Evolutionary conservation across 2,888 invertebrate species (phyloP), one percentile per base, ranked within the genome.

Genomic region (Portevinia maculata): DNA sequence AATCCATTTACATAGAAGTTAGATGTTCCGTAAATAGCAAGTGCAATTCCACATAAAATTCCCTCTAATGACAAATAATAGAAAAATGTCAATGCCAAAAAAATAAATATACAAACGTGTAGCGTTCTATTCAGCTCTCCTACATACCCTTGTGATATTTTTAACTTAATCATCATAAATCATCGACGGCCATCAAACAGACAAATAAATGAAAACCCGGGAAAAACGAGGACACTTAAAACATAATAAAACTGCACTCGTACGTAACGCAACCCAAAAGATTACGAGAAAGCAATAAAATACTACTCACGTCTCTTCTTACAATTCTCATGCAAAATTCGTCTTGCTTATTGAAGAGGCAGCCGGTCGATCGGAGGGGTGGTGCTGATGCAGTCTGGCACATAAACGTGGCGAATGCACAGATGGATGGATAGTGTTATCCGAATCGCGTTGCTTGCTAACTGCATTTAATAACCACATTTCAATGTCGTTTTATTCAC

Each of bases 391-490:
- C 37, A 24, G 60, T 24, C 60, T 19, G 75, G 37, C 44, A 44
- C 30, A 17, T 44, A n/a, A 52, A 64, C 24, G 69, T 44, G 69
- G 50, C 57, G 57, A 69, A 69, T 75, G 57, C 67, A 69, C 44
- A 60, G 57, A 74, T 62, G 62, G 55, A 79, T 81, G 75, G 52
- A 71, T 71, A 70, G 75, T 75, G 69, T 75, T 75, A 70, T 75
- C 64, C 64, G 64, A 69, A 69, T 64, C 57, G 74, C 75, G 64
- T 75, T 64, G 75, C 79, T 55, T 46, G 75, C 69, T 75, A 59
- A 75, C 75, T 81, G 75, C 79, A 75, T 81, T 81, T 79, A 70
- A 79, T 65, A 79, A 79, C 79, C 69, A 52, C 79, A 70, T 75
- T 81, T 81, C 79, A 81, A 81, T 81, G 75, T 75, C 79, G 75